phyloP scores from a whole-genome alignment of 2,888 invertebrate species.

The Ctena decussata region DNA sequence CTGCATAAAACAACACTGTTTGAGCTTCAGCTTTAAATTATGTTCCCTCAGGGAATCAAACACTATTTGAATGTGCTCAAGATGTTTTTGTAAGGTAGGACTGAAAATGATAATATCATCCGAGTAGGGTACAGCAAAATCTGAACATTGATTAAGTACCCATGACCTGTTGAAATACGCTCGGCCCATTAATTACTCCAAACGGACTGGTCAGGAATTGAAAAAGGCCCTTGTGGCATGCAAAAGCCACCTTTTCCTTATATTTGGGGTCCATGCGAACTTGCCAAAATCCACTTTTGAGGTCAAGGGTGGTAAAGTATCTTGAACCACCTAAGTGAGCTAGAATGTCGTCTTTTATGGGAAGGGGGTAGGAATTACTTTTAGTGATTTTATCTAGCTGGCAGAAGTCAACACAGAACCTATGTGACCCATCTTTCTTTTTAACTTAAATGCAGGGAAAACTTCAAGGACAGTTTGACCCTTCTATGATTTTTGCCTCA shows the following conservation, averaged over 20 bases:
- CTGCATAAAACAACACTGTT: constrained; percentile 39
- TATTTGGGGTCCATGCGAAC: background rate
- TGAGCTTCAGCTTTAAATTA: background rate
- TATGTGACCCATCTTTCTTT: background rate
- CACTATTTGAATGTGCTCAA: constrained; percentile 31
- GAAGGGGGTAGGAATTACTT: constrained; percentile 33
- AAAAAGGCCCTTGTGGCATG: constrained; percentile 11
- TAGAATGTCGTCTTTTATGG: constrained; percentile 1
- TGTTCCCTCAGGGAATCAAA: constrained; percentile 44
- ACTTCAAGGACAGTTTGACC: background rate
- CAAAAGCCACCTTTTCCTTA: constrained; percentile 50
- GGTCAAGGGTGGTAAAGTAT: background rate
- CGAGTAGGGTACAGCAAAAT: constrained; percentile 44
- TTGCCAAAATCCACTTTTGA: background rate
- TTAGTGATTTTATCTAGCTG: constrained; percentile 20
- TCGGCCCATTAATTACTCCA: constrained; percentile 39
- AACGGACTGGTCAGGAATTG: constrained; percentile 41
- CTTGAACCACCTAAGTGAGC: background rate
- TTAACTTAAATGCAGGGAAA: background rate
- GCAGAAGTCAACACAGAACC: no score
- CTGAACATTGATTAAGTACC: constrained; percentile 32
- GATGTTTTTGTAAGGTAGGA: constrained; percentile 14
- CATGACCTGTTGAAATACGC: constrained; percentile 25
- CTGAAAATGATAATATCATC: constrained; percentile 27
- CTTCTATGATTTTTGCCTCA: background rate